These are phyloP conservation scores for Mus spicilegus DNA, from an alignment of 2,113 vertebrate genomes.

Conservation along the genomic window DNA sequence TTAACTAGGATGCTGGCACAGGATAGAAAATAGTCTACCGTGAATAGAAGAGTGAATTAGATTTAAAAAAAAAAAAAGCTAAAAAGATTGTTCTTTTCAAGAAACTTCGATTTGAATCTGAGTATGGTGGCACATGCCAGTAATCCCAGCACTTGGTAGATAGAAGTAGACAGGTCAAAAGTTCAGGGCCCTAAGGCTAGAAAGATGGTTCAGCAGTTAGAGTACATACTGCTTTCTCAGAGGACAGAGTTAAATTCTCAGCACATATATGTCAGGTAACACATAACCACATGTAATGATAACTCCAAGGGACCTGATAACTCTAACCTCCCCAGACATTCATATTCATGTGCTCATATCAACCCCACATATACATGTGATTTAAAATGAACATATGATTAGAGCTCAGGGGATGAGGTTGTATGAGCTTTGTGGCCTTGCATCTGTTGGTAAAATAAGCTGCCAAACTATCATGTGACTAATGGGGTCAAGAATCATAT, in stretches of 20 bases:
- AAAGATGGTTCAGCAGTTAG: background rate
- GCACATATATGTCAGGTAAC: background rate
- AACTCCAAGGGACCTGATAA: background rate
- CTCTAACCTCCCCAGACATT: background rate
- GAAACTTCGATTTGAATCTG: background rate
- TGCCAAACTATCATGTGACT: background rate
- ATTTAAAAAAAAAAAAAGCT: background rate
- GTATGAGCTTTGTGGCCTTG: background rate
- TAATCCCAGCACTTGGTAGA: background rate
- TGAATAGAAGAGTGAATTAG: background rate
- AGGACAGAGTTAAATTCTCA: background rate
- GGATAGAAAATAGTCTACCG: background rate
- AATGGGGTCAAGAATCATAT: background rate
- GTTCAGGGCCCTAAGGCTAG: background rate
- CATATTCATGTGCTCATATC: background rate
- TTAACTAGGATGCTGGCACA: background rate
- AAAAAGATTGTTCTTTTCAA: constrained; percentile 40
- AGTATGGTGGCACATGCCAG: background rate
- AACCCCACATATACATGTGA: background rate
- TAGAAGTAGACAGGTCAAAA: no score
- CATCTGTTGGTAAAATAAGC: background rate
- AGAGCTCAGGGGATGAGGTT: background rate
- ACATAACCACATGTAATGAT: background rate
- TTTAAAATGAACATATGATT: background rate
- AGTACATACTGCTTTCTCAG: background rate